A percentile compares a stretch with the other conserved stretches of the same genome.
These are phyloP conservation scores for Mallotus villosus DNA, from an alignment of 2,797 vertebrate species.

Conservation along the genomic window DNA sequence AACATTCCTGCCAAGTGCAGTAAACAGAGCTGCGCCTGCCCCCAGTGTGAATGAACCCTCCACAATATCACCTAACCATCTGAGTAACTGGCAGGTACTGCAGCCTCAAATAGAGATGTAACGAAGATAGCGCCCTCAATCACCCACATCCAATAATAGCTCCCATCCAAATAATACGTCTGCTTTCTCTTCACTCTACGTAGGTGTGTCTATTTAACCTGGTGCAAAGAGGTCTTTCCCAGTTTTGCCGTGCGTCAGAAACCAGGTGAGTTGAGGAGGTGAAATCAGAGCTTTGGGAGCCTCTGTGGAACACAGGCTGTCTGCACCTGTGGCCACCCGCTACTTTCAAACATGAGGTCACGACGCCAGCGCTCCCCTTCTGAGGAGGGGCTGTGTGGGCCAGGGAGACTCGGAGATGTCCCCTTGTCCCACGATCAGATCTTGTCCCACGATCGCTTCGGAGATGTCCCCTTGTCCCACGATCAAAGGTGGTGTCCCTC, in stretches of 20 bases:
- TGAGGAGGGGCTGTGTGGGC: constrained; percentile 4
- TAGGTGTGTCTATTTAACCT: constrained; percentile 40
- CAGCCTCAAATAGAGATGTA: constrained; percentile 14
- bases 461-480: background rate
- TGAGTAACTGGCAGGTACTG: constrained; percentile 34
- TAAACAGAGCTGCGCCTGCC: constrained; percentile 26
- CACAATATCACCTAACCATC: constrained; percentile 26
- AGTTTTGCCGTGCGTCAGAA: constrained; percentile 32
- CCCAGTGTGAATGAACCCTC: constrained; percentile 26
- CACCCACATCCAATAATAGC: constrained; percentile 21
- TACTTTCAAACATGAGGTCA: background rate
- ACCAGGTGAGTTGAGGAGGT: constrained; percentile 26
- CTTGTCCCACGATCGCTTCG: constrained; percentile 22
- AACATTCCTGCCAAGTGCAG: constrained; percentile 45
- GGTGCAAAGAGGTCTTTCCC: constrained; percentile 31
- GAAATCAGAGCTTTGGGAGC: constrained; percentile 6
- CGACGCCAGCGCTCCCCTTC: constrained; percentile 17
- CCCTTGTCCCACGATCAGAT: constrained; percentile 24
- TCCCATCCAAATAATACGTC: constrained; percentile 33
- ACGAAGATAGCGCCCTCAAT: background rate
- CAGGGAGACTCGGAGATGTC: constrained; percentile 16
- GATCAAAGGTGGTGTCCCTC: constrained; percentile 46
- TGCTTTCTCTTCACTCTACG: constrained; percentile 28
- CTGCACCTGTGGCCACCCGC: constrained; percentile 16
- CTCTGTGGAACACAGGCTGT: constrained; percentile 18